These are phyloP conservation scores for Pogonocichla stellata DNA, from an alignment of 2,113 vertebrate species.

Conservation along the genomic window DNA sequence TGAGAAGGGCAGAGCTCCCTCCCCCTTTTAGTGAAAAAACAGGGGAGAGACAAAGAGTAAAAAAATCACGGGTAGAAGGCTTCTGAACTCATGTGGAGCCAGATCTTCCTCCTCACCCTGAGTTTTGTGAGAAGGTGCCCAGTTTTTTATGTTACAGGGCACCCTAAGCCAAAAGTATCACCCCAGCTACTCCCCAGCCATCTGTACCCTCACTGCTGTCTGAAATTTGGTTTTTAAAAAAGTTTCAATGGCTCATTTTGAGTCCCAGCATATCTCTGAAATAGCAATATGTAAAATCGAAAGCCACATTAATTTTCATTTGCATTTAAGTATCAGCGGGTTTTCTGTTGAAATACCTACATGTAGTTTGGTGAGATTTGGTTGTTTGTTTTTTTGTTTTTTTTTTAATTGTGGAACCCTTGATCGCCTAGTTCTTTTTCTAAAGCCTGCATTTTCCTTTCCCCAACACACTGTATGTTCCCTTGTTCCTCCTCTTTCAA, in stretches of 20 bases:
- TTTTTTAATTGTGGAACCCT: accelerated
- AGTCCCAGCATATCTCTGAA: not conserved
- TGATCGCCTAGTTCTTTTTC: not conserved
- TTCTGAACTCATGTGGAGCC: not conserved
- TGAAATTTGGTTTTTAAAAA: not conserved
- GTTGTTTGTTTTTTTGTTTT: not conserved
- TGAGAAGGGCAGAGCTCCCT: not conserved
- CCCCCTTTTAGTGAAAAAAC: not conserved
- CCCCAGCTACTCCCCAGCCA: not conserved
- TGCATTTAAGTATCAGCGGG: not conserved
- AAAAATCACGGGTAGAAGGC: not conserved
- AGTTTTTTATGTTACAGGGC: not conserved
- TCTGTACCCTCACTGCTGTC: not conserved
- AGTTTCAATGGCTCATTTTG: not conserved
- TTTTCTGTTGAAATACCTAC: not conserved
- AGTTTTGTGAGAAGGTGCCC: not conserved
- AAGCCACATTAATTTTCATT: not conserved
- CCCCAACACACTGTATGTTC: accelerated
- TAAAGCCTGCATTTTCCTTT: not conserved
- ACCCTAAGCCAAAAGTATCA: not conserved
- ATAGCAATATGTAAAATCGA: not conserved
- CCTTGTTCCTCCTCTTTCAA: not conserved
- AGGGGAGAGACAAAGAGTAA: not conserved
- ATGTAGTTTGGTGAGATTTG: not conserved
- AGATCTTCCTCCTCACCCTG: not conserved